A percentile compares a stretch with the other conserved stretches of the same genome.
Conservation (phyloP, 2,113 vertebrate species). For the Malurus cyaneus region DNA sequence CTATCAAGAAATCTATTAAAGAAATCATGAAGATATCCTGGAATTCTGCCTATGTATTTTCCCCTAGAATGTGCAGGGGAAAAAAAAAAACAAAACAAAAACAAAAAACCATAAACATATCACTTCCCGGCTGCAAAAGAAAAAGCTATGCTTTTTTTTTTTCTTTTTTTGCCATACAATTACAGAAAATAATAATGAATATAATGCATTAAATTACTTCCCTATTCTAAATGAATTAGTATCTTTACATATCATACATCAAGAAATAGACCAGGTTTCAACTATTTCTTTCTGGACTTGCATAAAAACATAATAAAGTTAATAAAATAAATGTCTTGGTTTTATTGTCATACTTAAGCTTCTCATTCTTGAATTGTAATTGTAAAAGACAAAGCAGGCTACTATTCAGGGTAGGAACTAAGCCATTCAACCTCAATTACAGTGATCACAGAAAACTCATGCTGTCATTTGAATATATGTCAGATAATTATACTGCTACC, state of each 20-base stretch:
- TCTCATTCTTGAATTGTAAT: not conserved
- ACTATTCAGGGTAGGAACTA: not conserved
- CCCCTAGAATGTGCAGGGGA: not conserved
- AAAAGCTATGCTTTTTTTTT: not conserved
- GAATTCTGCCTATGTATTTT: not conserved
- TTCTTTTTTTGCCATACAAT: not conserved
- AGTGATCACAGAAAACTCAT: not conserved
- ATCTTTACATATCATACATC: not conserved
- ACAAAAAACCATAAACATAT: not conserved
- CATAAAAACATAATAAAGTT: not conserved
- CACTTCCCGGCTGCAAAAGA: not conserved
- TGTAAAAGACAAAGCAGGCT: not conserved
- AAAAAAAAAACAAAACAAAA: not conserved
- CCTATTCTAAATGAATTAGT: not conserved
- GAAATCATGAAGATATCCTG: not conserved
- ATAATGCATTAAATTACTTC: not conserved
- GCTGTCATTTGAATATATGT: not conserved
- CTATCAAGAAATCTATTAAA: not conserved
- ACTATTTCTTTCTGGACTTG: not conserved
- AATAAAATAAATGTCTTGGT: not conserved
- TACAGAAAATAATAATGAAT: not conserved
- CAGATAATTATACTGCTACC: not conserved
- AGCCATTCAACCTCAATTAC: not conserved
- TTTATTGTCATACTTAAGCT: not conserved
- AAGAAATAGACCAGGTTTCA: not conserved